Base-by-base conservation (phyloP, 2,888 invertebrate species). In the Cyclophora albipunctata region DNA sequence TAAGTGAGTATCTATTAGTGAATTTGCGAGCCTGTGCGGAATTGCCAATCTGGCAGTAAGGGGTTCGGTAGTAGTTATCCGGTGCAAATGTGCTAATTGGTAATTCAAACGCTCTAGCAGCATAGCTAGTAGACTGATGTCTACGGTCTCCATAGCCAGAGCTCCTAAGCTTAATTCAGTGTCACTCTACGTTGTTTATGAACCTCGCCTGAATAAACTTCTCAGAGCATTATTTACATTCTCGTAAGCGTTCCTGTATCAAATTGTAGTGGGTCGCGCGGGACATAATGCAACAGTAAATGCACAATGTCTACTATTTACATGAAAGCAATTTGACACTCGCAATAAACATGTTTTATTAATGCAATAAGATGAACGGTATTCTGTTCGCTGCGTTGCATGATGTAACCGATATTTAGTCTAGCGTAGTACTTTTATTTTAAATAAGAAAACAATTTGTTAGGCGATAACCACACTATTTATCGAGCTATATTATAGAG, bases 41-140 rank as follows among this genome's bases (percentile, higher is more conserved):
- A 54, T 54, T 54, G 54, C 45, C 52, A 54, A 57, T 54, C 50
- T 57, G 45, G 48, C 46, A 45, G 50, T 43, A 41, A 45, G 48
- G 41, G 47, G 49, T 47, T 45, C 40, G 49, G 45, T 49, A 47
- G 43, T 43, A 50, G 50, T 47, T 52, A 49, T 46, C 42, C 49
- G 46, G 52, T 54, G 54, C 57, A 54, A 57, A 57, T 54, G 50
- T 47, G 49, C 51, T 54, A 51, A 57, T 52, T 52, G 51, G 52
- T 54, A 54, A 54, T 52, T 54, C 52, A 54, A 51, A 54, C 50
- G 48, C 49, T 40, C 44, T 48, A 46, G 46, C 45, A 46, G 45
- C 45, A 49, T 44, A 54, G 45, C 46, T 34, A 45, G 45, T 49
- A 47, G 20, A 1, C 20, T 20, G 20, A 20, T 20, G 20, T 20